Evolutionary conservation across 2,888 invertebrate genomes (phyloP).

Genomic region (Hypena proboscidalis): DNA sequence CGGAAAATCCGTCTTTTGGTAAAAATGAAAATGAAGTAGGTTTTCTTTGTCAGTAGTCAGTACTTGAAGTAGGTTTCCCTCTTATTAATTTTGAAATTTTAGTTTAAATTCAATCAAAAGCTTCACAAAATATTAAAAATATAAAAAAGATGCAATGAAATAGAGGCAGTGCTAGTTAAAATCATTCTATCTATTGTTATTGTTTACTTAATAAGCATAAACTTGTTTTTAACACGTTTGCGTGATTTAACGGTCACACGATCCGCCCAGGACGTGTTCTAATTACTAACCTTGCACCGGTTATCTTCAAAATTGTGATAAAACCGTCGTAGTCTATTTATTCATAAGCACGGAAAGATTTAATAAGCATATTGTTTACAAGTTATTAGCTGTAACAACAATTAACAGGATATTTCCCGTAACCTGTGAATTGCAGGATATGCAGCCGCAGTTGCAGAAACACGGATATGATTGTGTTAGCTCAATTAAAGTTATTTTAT

Average conservation of each 20-base stretch:
- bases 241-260: slow-evolving; percentile 2
- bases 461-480: slow-evolving; percentile 8
- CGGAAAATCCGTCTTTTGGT: too few relatives aligned
- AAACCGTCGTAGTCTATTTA: slow-evolving; percentile 23
- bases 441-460: slow-evolving; percentile 10
- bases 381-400: too few relatives aligned
- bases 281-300: slow-evolving; percentile 11
- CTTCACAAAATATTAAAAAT: neutral
- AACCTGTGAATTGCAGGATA: slow-evolving; percentile 6
- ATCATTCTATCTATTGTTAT: neutral
- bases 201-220: slow-evolving; percentile 2
- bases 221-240: slow-evolving; percentile 4
- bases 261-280: slow-evolving; percentile 24
- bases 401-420: slow-evolving; percentile 11
- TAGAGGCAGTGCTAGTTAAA: neutral
- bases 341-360: slow-evolving; percentile 27
- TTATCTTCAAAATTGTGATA: slow-evolving; percentile 27
- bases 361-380: too few relatives aligned
- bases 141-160: neutral
- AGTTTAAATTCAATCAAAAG: neutral
- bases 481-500: slow-evolving; percentile 12
- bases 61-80: too few relatives aligned
- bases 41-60: too few relatives aligned
- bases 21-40: too few relatives aligned
- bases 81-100: too few relatives aligned